These are phyloP conservation scores for Cyprinodon variegatus DNA, from an alignment of 2,113 vertebrate species.

Conservation along the genomic window DNA sequence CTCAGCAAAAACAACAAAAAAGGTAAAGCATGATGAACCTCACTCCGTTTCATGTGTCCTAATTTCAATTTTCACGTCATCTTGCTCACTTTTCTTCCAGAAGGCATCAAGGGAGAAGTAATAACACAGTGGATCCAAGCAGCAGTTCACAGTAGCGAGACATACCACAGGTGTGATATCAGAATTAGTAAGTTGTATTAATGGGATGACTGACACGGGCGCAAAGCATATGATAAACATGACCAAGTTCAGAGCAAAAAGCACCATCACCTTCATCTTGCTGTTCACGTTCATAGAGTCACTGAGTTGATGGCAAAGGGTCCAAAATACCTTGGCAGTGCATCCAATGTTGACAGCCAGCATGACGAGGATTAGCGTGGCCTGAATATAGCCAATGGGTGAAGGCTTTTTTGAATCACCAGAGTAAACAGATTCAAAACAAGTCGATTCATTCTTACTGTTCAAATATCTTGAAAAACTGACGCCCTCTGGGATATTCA, in stretches of 20 bases:
- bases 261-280: conserved; percentile 68
- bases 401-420: no score
- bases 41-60: background rate
- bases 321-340: conserved; percentile 58
- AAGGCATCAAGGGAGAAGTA: conserved; percentile 72
- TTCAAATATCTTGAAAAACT: accelerated
- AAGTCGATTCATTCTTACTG: accelerated
- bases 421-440: conserved; percentile 44
- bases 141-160: conserved; percentile 61
- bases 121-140: conserved; percentile 67
- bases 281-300: conserved; percentile 41
- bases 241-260: conserved; percentile 66
- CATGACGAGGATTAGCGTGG: conserved; percentile 43
- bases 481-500: conserved; percentile 49
- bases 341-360: conserved; percentile 61
- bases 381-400: background rate
- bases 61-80: background rate
- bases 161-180: conserved; percentile 14
- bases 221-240: conserved; percentile 70
- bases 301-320: conserved; percentile 25
- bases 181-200: background rate
- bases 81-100: conserved; percentile 55
- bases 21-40: background rate
- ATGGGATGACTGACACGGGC: conserved; percentile 34
- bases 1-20: background rate